These are phyloP conservation scores for Selenia dentaria DNA, from an alignment of 2,888 invertebrate genomes.

Conservation along the genomic window DNA sequence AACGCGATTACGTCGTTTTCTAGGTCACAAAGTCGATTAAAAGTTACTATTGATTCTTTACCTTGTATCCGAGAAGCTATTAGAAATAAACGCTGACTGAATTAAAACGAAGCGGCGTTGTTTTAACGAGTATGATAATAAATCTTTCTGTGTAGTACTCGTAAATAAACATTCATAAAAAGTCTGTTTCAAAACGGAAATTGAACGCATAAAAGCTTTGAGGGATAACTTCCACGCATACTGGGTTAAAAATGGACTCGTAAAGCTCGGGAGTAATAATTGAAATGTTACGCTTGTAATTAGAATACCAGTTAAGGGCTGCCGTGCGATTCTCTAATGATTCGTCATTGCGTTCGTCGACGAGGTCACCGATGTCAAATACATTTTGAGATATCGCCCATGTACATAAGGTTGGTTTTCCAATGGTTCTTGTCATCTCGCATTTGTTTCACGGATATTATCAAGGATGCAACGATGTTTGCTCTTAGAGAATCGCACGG, in stretches of 20 bases:
- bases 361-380: no score
- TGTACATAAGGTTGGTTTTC: no score
- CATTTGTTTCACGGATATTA: no score
- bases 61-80: slow-evolving; percentile 37
- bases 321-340: no score
- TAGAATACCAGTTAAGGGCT: slow-evolving; percentile 5
- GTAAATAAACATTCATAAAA: slow-evolving; percentile 13
- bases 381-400: no score
- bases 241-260: slow-evolving; percentile 24
- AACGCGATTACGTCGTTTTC: slow-evolving; percentile 65
- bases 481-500: no score
- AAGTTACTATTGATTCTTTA: slow-evolving; percentile 63
- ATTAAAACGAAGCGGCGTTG: slow-evolving; percentile 13
- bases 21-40: slow-evolving; percentile 71
- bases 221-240: slow-evolving; percentile 25
- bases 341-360: no score
- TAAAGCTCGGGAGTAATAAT: slow-evolving; percentile 24
- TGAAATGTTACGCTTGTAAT: slow-evolving; percentile 24
- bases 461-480: no score
- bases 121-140: slow-evolving; percentile 22
- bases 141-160: slow-evolving; percentile 18
- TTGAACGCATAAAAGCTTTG: slow-evolving; percentile 31
- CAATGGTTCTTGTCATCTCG: no score
- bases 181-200: slow-evolving; percentile 30
- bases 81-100: slow-evolving; percentile 14